Evolutionary conservation across 1,140 invertebrate genomes (phyloP).

Genomic region (Pseudachorutes palmiensis): DNA sequence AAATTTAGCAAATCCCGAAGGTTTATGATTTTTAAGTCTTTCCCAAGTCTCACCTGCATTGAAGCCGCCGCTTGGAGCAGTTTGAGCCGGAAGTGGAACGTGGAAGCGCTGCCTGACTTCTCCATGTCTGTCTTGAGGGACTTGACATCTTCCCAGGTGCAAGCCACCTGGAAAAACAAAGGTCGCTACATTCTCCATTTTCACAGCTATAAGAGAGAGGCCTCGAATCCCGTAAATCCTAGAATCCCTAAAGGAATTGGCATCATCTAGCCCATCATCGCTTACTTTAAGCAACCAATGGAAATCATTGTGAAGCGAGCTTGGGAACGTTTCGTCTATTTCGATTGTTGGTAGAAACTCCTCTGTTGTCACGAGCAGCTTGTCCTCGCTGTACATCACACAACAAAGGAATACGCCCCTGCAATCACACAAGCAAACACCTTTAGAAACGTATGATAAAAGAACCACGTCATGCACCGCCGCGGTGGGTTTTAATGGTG

Average conservation of each 20-base stretch:
- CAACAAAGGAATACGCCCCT: slow-evolving; percentile 88
- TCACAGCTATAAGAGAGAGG: slow-evolving; percentile 3
- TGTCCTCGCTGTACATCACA: slow-evolving; percentile 87
- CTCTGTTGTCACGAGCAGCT: slow-evolving; percentile 88
- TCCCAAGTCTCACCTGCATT: slow-evolving; percentile 67
- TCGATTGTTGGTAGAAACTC: slow-evolving; percentile 93
- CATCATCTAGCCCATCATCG: too few relatives aligned
- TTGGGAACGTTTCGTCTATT: slow-evolving; percentile 90
- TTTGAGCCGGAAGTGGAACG: slow-evolving; percentile 81
- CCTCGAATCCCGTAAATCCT: background rate
- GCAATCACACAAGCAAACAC: slow-evolving; percentile 38
- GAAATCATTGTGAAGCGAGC: slow-evolving; percentile 81
- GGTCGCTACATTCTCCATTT: background rate
- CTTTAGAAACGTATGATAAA: background rate
- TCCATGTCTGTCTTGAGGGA: slow-evolving; percentile 82
- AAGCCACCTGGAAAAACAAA: slow-evolving; percentile 60
- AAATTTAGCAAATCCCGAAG: too few relatives aligned
- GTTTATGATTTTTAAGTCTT: too few relatives aligned
- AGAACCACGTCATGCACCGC: too few relatives aligned
- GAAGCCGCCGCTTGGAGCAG: slow-evolving; percentile 80
- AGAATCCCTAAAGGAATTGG: too few relatives aligned
- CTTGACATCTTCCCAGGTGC: slow-evolving; percentile 93
- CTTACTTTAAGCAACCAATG: slow-evolving; percentile 94
- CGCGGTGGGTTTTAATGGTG: too few relatives aligned
- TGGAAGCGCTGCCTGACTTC: slow-evolving; percentile 77